phyloP scores from a whole-genome alignment of 2,113 vertebrate genomes.

The Nannospalax galili region DNA sequence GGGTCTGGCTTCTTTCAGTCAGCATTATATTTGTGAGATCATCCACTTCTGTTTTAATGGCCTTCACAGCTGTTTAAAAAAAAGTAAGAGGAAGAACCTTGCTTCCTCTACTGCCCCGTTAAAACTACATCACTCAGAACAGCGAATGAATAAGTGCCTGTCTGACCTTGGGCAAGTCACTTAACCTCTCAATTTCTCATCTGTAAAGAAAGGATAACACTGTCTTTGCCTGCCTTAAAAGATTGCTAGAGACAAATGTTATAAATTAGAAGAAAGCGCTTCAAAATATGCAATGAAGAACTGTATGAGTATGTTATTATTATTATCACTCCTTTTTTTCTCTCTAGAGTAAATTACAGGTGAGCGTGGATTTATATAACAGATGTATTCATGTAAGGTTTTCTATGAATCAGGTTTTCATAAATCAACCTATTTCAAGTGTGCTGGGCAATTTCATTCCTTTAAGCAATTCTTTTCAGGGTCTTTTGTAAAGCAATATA shows the following conservation, averaged over 20 bases:
- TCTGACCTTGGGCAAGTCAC: constrained; percentile 76
- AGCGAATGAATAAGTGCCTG: constrained; percentile 63
- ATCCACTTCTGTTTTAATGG: constrained; percentile 74
- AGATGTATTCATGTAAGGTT: constrained; percentile 66
- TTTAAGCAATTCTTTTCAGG: constrained; percentile 36
- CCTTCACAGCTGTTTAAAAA: constrained; percentile 74
- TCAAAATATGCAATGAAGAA: constrained; percentile 67
- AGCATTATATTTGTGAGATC: constrained; percentile 67
- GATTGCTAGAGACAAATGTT: constrained; percentile 58
- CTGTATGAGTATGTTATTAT: constrained; percentile 68
- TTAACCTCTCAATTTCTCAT: constrained; percentile 76
- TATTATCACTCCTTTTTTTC: constrained; percentile 66
- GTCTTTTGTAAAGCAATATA: constrained; percentile 12
- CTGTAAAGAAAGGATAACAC: constrained; percentile 58
- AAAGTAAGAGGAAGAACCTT: constrained; percentile 45
- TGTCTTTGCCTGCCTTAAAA: constrained; percentile 32
- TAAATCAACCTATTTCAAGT: constrained; percentile 65
- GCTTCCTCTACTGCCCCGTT: constrained; percentile 63
- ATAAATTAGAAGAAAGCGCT: constrained; percentile 68
- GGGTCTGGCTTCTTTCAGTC: constrained; percentile 71
- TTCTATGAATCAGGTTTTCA: constrained; percentile 69
- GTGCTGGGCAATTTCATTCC: constrained; percentile 51
- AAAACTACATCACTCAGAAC: constrained; percentile 66
- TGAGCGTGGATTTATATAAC: constrained; percentile 67
- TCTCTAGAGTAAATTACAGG: constrained; percentile 73